Evolutionary conservation across 1,140 invertebrate genomes (phyloP).

Genomic region (Gerris buenoi): DNA sequence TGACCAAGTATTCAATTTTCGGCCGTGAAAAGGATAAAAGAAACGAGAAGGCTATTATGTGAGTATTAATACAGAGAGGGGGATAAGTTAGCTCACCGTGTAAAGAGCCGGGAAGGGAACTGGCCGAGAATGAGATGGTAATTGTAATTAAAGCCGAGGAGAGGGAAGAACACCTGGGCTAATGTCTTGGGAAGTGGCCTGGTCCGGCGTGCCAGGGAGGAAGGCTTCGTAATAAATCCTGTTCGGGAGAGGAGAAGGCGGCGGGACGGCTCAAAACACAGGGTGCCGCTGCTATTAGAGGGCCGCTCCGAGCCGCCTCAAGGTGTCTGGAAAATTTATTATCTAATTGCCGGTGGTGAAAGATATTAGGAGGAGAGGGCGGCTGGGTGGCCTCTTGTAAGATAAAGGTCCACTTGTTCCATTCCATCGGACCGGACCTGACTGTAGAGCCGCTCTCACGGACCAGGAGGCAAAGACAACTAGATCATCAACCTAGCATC

Average conservation of each 20-base stretch:
- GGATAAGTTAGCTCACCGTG: neutral
- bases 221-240: neutral
- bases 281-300: neutral
- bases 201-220: neutral
- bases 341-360: slow-evolving; percentile 5
- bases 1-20: neutral
- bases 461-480: no score
- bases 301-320: neutral
- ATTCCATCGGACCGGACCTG: no score
- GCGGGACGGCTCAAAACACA: neutral
- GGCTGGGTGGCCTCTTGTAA: neutral
- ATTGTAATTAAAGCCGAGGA: neutral
- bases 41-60: neutral
- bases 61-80: neutral
- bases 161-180: neutral
- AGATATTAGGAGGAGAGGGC: neutral
- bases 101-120: neutral
- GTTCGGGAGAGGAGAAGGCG: neutral
- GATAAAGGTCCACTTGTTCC: no score
- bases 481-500: no score
- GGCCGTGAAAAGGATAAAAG: neutral
- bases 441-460: no score
- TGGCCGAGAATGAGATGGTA: neutral
- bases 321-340: slow-evolving; percentile 6
- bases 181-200: neutral